These are phyloP conservation scores for Isichthys henryi DNA, from an alignment of 2,113 vertebrate species.

Conservation along the genomic window DNA sequence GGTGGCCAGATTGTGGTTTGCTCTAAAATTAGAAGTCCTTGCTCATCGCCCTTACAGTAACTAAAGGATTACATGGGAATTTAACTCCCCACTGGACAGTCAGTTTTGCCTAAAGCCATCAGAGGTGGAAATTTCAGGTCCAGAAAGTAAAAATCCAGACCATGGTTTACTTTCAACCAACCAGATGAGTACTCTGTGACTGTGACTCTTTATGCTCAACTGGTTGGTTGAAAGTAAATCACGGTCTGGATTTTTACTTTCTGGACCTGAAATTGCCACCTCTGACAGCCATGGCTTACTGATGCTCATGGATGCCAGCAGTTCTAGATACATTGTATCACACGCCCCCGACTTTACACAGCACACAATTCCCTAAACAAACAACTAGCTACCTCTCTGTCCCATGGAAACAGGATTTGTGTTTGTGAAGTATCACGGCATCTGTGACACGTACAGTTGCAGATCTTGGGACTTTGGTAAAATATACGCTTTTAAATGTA, in stretches of 20 bases:
- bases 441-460: constrained; percentile 26
- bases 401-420: neutral
- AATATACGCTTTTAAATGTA: constrained; percentile 28
- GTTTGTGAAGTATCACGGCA: neutral
- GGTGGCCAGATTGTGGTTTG: constrained; percentile 12
- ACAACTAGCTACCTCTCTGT: neutral
- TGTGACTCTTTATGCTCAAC: too few species aligned
- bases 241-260: too few species aligned
- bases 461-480: constrained; percentile 28
- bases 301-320: neutral
- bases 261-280: too few species aligned
- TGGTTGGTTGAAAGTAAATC: too few species aligned
- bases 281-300: neutral
- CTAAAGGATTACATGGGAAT: constrained; percentile 25
- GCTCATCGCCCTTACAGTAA: constrained; percentile 17
- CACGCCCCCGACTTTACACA: neutral
- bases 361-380: neutral
- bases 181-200: too few species aligned
- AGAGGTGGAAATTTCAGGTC: too few species aligned
- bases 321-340: neutral
- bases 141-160: too few species aligned
- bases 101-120: neutral
- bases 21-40: constrained; percentile 28
- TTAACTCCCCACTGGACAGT: neutral
- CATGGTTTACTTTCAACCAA: too few species aligned